Evolutionary conservation across 2,797 vertebrate species (phyloP).

Genomic region (Lutjanus argentimaculatus): DNA sequence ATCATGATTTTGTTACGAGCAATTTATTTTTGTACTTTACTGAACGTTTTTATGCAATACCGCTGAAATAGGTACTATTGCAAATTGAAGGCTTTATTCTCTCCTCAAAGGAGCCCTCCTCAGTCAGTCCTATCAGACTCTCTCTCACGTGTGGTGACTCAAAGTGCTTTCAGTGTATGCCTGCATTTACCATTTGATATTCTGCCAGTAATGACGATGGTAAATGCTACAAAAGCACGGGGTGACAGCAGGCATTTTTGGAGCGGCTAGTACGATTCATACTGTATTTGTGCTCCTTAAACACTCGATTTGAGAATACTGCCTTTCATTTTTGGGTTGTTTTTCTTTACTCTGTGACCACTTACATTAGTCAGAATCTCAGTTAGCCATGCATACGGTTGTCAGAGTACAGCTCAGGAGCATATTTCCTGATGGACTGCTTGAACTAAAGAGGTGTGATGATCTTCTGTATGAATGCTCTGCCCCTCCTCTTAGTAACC

Average conservation of each 20-base stretch:
- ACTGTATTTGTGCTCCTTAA: constrained; percentile 49
- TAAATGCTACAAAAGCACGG: constrained; percentile 58
- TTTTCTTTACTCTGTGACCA: constrained; percentile 40
- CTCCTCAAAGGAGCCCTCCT: constrained; percentile 71
- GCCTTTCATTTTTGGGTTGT: constrained; percentile 65
- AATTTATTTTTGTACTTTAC: constrained; percentile 86
- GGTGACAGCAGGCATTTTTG: constrained; percentile 56
- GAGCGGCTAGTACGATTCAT: constrained; percentile 41
- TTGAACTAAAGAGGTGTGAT: constrained; percentile 55
- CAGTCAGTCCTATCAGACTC: constrained; percentile 57
- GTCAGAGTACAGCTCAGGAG: constrained; percentile 32
- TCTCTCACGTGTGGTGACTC: constrained; percentile 64
- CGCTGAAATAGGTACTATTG: constrained; percentile 70
- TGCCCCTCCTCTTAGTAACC: constrained; percentile 56
- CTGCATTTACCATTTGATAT: constrained; percentile 68
- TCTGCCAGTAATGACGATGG: constrained; percentile 54
- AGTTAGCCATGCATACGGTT: constrained; percentile 41
- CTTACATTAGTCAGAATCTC: constrained; percentile 48
- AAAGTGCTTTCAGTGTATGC: constrained; percentile 76
- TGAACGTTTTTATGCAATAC: constrained; percentile 82
- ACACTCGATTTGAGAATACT: constrained; percentile 63
- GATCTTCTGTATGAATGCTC: constrained; percentile 65
- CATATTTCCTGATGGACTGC: constrained; percentile 40
- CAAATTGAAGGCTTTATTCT: constrained; percentile 79
- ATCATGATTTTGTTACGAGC: constrained; percentile 84